Evolutionary conservation across 2,888 invertebrate genomes (phyloP).

Genomic region (Tenodera sinensis): DNA sequence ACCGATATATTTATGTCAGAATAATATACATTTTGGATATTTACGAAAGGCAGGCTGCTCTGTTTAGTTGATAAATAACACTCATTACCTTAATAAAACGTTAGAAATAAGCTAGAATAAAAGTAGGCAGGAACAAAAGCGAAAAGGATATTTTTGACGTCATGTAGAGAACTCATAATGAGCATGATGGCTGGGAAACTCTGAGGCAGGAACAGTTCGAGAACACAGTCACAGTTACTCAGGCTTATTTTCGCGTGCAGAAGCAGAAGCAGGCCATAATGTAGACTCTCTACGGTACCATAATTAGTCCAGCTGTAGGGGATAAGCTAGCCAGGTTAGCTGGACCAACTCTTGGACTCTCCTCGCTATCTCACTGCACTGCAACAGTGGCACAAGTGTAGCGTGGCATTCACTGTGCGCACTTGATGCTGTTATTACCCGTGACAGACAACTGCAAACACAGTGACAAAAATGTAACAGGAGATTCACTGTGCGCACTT

Average conservation of each 20-base stretch:
- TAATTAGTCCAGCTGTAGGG: slow-evolving; percentile 8
- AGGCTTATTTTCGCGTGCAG: neutral
- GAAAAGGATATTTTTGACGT: neutral
- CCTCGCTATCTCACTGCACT: neutral
- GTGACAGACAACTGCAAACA: too few relatives aligned
- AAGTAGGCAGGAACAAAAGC: neutral
- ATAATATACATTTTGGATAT: too few relatives aligned
- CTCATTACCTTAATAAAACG: too few relatives aligned
- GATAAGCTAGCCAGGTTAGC: neutral
- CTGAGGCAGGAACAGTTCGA: neutral
- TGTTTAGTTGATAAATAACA: too few relatives aligned
- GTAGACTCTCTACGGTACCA: neutral
- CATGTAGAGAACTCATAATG: neutral
- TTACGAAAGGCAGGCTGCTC: too few relatives aligned
- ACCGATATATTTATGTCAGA: too few relatives aligned
- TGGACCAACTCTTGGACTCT: neutral
- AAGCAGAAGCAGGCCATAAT: neutral
- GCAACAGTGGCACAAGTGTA: neutral
- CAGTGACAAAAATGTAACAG: too few relatives aligned
- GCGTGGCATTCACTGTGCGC: too few relatives aligned
- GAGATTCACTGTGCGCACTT: too few relatives aligned
- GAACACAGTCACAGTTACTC: neutral
- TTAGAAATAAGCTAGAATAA: too few relatives aligned
- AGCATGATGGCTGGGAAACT: neutral
- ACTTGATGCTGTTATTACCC: too few relatives aligned